Base-by-base conservation (phyloP, 2,888 invertebrate genomes). In the Altica lythri region DNA sequence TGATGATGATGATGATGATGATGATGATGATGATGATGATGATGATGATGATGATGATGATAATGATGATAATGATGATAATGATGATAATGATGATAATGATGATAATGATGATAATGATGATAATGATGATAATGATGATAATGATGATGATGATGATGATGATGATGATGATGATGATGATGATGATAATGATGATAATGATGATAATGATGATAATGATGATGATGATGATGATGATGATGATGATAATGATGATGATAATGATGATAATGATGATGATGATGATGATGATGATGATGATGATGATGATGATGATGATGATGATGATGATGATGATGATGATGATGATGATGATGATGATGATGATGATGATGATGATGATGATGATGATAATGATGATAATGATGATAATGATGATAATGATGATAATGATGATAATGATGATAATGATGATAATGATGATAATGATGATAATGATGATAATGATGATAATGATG, bases 391-490 rank as follows among this genome's bases (percentile, higher is more conserved):
- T 47, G 10, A 47, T 47, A 34, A 17, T 47, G 19, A 47, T 47
- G 38, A 17, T 47, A 13, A 47, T 47, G 47, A 17, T 47, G 10
- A 43, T 47, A 34, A 40, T 47, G 32, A 14, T 46, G 38, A 46
- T 46, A 14, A 14, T 46, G 46, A 46, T 46, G 14, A 14, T 46
- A 29, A 46, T 46, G 32, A 17, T 47, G 18, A 42, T 47, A 13
- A 43, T 47, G 38, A 40, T 47, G 19, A 43, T 47, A 34, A 40
- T 47, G 10, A 43, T 47, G 47, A 40, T 47, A 13, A 43, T 47
- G 38, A 40, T 47, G 37, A 43, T 47, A 34, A 40, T 47, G 18
- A 43, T 47, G 47, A 40, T 47, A 17, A 43, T 47, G 38, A 40
- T 47, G 37, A 43, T 47, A 34, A 40, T 47, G 18, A 13, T 47